phyloP scores from a whole-genome alignment of 2,888 invertebrate genomes.

The Apodemia hepburni region DNA sequence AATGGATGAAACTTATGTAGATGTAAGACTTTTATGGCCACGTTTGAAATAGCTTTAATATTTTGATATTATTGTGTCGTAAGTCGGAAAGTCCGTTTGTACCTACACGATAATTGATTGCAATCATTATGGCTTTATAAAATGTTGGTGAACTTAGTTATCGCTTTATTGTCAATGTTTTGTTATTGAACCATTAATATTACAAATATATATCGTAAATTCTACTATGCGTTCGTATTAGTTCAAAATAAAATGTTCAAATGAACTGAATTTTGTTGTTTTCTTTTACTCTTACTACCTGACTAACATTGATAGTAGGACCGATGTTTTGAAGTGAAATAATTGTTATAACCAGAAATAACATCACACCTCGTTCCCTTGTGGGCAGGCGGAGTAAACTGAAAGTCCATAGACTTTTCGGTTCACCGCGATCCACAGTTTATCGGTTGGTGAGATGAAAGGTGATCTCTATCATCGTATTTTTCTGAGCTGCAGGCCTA shows the following conservation, averaged over 20 bases:
- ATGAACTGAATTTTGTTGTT: constrained; percentile 42
- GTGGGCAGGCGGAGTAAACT: too few relatives aligned
- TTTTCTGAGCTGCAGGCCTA: too few relatives aligned
- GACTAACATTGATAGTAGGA: too few relatives aligned
- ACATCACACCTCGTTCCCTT: too few relatives aligned
- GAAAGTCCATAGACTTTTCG: too few relatives aligned
- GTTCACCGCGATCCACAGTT: too few relatives aligned
- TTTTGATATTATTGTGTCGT: constrained; percentile 55
- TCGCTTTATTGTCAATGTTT: constrained; percentile 72
- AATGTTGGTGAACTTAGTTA: constrained; percentile 72
- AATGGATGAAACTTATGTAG: constrained; percentile 40
- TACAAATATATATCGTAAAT: constrained; percentile 77
- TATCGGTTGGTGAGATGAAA: too few relatives aligned
- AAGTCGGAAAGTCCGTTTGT: constrained; percentile 48
- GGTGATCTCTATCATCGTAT: too few relatives aligned
- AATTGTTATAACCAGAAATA: too few relatives aligned
- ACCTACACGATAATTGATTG: constrained; percentile 45
- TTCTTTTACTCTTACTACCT: constrained; percentile 25
- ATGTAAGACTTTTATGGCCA: constrained; percentile 58
- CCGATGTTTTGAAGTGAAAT: too few relatives aligned
- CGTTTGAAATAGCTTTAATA: constrained; percentile 72
- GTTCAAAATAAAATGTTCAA: constrained; percentile 77
- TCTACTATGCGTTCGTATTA: constrained; percentile 77
- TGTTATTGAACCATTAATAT: constrained; percentile 73
- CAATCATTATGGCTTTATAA: constrained; percentile 66